phyloP scores from a whole-genome alignment of 2,797 vertebrate genomes.

The Rhinogobio ventralis region DNA sequence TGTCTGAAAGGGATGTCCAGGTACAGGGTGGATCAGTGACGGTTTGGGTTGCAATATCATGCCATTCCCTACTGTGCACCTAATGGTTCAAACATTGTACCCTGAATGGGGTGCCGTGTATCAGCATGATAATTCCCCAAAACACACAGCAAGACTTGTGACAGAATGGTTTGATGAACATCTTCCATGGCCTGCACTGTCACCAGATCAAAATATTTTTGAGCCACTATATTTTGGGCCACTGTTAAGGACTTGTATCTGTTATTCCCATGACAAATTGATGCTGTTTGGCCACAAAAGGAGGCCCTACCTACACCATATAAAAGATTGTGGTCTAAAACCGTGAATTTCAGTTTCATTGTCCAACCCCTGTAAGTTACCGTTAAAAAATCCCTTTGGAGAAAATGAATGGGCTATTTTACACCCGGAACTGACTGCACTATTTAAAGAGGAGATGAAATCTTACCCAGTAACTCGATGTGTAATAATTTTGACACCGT shows the following conservation, averaged over 20 bases:
- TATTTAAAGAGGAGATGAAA: not conserved
- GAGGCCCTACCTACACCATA: not conserved
- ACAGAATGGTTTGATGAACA: too few species aligned
- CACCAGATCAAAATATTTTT: too few species aligned
- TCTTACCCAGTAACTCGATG: conserved; percentile 82
- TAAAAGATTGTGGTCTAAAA: not conserved
- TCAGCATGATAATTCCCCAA: too few species aligned
- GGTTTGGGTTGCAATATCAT: not conserved
- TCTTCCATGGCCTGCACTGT: too few species aligned
- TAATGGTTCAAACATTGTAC: too few species aligned
- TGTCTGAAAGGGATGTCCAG: too few species aligned
- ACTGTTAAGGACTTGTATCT: too few species aligned
- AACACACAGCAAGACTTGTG: too few species aligned
- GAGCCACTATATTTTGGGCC: too few species aligned
- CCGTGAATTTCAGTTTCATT: not conserved
- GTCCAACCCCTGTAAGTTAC: not conserved
- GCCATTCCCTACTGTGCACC: not conserved
- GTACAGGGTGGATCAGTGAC: too few species aligned
- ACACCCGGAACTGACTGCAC: not conserved
- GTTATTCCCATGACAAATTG: too few species aligned
- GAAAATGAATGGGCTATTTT: not conserved
- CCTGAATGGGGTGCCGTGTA: too few species aligned
- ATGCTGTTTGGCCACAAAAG: not conserved
- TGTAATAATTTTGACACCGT: conserved; percentile 83
- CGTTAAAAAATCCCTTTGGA: not conserved